Base-by-base conservation (phyloP, 2,888 invertebrate genomes). In the Papilio elwesi region DNA sequence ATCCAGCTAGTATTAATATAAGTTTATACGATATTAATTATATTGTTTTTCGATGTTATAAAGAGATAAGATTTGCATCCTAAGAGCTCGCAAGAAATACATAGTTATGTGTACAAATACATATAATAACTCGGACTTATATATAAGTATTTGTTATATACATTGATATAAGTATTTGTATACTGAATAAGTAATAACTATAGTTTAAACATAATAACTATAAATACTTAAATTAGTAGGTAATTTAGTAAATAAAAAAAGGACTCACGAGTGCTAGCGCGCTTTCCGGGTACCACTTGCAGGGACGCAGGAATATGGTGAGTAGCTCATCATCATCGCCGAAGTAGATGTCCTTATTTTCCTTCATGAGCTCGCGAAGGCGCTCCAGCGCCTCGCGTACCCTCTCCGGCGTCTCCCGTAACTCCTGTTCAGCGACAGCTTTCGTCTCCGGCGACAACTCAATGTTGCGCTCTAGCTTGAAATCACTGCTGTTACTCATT, bases 211-310 rank as follows among this genome's bases (percentile, higher is more conserved):
- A n/a, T n/a, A n/a, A n/a, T n/a, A n/a, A n/a, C n/a, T n/a, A n/a
- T n/a, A n/a, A n/a, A n/a, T n/a, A n/a, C n/a, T n/a, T n/a, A n/a
- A n/a, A n/a, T n/a, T n/a, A 97, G 83, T 95, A 92, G 70, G 97
- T 83, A 75, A 71, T 51, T 68, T 74, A 71, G 52, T 71, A 57
- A 65, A 68, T n/a, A 70, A 47, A 63, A 70, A 62, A 71, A 68
- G 16, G 57, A 93, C 95, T 95, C 85, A 97, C 97, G 94, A 97
- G 90, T 82, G 96, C 96, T 72, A 96, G 90, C 0, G 97, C 97
- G 88, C 97, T 97, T 80, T 97, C 94, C 0, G 97, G 96, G 80
- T 97, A 97, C 92, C 95, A 98, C 87, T 98, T 97, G 90, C 96
- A 96, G 43, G 97, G 97, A 74, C 98, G 95, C 73, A 98, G 91